Percentiles rank a stretch among this genome's conserved stretches.
Conservation (phyloP, 2,113 vertebrate species). For the Narcine bancroftii region DNA sequence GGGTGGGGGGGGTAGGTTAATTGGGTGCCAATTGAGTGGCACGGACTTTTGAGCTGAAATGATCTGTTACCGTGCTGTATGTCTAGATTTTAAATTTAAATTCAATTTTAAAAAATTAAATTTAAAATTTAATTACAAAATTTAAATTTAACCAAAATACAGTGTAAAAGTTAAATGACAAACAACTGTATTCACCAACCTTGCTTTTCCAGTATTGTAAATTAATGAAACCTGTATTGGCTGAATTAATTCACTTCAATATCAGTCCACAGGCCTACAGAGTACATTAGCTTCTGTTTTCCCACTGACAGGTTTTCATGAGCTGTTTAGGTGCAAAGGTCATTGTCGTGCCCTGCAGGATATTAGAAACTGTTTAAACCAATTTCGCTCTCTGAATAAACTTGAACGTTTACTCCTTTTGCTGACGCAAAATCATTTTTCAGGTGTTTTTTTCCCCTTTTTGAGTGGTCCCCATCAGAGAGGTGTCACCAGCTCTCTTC, state of each 20-base stretch:
- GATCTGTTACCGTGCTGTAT: too few species aligned
- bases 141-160: too few species aligned
- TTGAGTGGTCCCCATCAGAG: too few species aligned
- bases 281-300: constrained; percentile 28
- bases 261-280: constrained; percentile 21
- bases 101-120: too few species aligned
- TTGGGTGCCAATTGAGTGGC: too few species aligned
- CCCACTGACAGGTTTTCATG: constrained; percentile 20
- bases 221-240: constrained; percentile 16
- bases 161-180: not conserved
- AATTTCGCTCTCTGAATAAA: not conserved
- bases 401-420: not conserved
- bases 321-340: constrained; percentile 36
- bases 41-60: too few species aligned
- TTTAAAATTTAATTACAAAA: too few species aligned
- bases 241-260: constrained; percentile 21
- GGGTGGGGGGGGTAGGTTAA: too few species aligned
- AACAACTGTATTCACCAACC: not conserved
- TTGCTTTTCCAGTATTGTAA: not conserved
- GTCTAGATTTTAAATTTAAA: too few species aligned
- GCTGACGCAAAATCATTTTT: not conserved
- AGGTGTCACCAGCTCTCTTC: constrained; percentile 7
- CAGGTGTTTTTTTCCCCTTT: not conserved
- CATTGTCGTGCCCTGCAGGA: constrained; percentile 21
- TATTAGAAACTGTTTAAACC: constrained; percentile 19